These are phyloP conservation scores for Polyergus mexicanus DNA, from an alignment of 1,140 invertebrate genomes.

Conservation along the genomic window DNA sequence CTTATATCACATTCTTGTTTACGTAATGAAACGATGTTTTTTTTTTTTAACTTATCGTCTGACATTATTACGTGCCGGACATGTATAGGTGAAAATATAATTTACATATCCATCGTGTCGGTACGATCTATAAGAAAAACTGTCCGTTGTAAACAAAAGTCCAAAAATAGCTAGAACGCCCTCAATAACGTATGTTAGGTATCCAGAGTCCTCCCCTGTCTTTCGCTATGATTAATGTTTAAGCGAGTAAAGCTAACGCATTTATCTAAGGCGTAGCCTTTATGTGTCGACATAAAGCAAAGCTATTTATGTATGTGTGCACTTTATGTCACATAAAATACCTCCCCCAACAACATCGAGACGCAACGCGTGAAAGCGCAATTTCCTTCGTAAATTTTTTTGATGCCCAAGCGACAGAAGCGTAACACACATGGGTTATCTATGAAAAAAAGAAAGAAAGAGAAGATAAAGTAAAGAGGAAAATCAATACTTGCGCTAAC, in stretches of 20 bases:
- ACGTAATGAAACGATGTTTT: conserved; percentile 12
- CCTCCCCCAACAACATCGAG: neutral
- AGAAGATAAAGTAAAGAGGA: conserved; percentile 1
- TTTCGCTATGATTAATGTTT: conserved; percentile 40
- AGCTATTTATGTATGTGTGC: conserved; percentile 45
- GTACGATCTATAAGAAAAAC: conserved; percentile 36
- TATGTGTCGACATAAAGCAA: conserved; percentile 50
- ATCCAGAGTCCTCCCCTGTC: conserved; percentile 56
- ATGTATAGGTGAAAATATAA: conserved; percentile 10
- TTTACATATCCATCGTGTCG: neutral
- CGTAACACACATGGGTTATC: neutral
- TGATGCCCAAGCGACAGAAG: neutral
- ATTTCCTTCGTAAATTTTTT: conserved; percentile 55
- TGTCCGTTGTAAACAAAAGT: conserved; percentile 67
- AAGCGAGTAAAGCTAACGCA: conserved; percentile 55
- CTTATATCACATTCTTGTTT: conserved; percentile 28
- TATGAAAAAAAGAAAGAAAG: conserved; percentile 21
- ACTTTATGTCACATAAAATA: conserved; percentile 23
- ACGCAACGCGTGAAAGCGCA: conserved; percentile 30
- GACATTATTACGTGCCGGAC: conserved; percentile 12
- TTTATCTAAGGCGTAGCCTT: conserved; percentile 55
- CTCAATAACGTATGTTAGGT: conserved; percentile 55
- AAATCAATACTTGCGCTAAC: conserved; percentile 38
- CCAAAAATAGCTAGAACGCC: conserved; percentile 63
- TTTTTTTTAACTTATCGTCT: conserved; percentile 23